Evolutionary conservation across 30 jellyfish, hydroid and myxozoan species (phyloP).

Genomic region (Euphysa ruthae): DNA sequence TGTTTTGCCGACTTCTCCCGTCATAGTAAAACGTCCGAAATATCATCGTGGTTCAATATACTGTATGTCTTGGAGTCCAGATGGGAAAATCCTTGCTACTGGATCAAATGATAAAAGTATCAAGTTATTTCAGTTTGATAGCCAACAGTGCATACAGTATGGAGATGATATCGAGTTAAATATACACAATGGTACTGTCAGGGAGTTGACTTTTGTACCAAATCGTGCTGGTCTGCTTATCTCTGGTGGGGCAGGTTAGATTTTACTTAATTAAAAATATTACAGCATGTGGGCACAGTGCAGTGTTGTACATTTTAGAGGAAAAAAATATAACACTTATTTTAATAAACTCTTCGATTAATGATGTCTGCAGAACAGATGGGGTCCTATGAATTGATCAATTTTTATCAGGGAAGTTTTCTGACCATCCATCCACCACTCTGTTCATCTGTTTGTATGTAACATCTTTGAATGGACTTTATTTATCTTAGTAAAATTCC

Average conservation of each 20-base stretch:
- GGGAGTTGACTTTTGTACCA: slow-evolving; percentile 91
- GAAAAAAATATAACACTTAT: too few species aligned
- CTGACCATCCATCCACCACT: too few species aligned
- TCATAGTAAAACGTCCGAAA: slow-evolving; percentile 64
- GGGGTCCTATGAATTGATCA: too few species aligned
- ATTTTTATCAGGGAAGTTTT: too few species aligned
- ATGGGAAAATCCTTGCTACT: slow-evolving; percentile 85
- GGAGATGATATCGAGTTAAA: slow-evolving; percentile 63
- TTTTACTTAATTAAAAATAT: neutral
- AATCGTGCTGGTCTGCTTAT: slow-evolving; percentile 53
- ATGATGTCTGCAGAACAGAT: too few species aligned
- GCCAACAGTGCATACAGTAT: slow-evolving; percentile 49
- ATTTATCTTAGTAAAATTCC: too few species aligned
- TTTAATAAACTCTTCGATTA: too few species aligned
- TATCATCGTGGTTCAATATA: slow-evolving; percentile 98
- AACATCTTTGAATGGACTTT: too few species aligned
- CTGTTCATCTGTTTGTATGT: too few species aligned
- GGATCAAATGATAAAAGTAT: slow-evolving; percentile 92
- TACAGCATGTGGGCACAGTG: neutral
- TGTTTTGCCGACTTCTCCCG: slow-evolving; percentile 34
- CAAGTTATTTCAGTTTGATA: slow-evolving; percentile 66
- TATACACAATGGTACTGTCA: slow-evolving; percentile 87
- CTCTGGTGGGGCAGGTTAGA: slow-evolving; percentile 96
- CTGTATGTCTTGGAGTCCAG: slow-evolving; percentile 94
- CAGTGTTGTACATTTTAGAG: too few species aligned